Base-by-base conservation (phyloP, 1,140 invertebrate genomes). In the Kradibia gibbosae region DNA sequence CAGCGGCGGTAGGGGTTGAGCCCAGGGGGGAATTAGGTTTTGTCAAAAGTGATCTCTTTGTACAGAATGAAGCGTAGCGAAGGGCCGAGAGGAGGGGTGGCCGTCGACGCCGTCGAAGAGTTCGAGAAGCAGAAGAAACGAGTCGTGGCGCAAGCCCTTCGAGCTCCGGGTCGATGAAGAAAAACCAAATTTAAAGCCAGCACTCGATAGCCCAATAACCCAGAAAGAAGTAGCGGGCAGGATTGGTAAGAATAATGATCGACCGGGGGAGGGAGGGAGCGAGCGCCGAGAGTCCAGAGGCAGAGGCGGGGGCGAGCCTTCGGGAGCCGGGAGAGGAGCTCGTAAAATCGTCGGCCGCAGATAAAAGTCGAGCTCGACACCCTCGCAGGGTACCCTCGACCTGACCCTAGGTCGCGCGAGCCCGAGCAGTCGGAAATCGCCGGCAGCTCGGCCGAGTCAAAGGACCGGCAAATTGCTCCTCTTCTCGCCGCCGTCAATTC, bases 301-400 rank as follows among this genome's bases (percentile, higher is more conserved):
- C n/a, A n/a, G n/a, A n/a, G n/a, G n/a, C n/a, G n/a, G n/a, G n/a
- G n/a, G n/a, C n/a, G n/a, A n/a, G n/a, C n/a, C n/a, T n/a, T n/a
- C n/a, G n/a, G 22, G 4, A n/a, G 22, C 20, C 1, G 25, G 22
- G 3, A 55, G 53, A 55, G 22, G 31, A 28, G 74, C 74, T 62
- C 57, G 57, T 65, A 65, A 65, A 77, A 77, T 57, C 73, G 55
- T 34, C 31, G 48, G 31, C 50, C n/a, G 53, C 22, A 34, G 34
- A 75, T 75, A 60, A 75, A 60, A 75, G 53, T 75, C 39, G 39
- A 31, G 39, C 42, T 31, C 34, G 28, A 34, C 13, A 34, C 7
- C 28, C 28, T 62, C 13, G 31, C 28, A 2, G 25, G 25, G 10
- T 60, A 8, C 28, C n/a, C 28, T 3, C 28, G 3, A 28, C 1